Conservation (phyloP, 2,113 vertebrate species). For the Protobothrops flavoviridis region DNA sequence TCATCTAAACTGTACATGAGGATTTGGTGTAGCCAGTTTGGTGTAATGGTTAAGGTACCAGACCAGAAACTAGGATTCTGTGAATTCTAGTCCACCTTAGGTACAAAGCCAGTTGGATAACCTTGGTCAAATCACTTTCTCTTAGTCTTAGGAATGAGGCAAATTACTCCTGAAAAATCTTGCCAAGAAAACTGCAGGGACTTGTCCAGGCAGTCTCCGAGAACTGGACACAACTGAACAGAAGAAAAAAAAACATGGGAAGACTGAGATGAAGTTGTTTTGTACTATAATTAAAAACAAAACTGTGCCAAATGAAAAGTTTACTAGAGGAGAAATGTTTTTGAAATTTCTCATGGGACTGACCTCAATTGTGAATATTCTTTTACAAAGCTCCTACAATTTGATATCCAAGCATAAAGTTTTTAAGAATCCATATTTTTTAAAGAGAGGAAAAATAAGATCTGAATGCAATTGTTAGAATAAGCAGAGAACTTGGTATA, state of each 20-base stretch:
- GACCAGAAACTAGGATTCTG: background rate
- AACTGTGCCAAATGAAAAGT: conserved; percentile 4
- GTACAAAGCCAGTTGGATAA: background rate
- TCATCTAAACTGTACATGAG: background rate
- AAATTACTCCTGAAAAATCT: background rate
- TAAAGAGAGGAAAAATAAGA: conserved; percentile 51
- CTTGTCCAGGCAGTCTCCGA: background rate
- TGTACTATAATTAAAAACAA: conserved; percentile 28
- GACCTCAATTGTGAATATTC: conserved; percentile 46
- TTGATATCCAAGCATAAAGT: conserved; percentile 54
- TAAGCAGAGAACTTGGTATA: conserved; percentile 61
- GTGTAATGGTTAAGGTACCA: background rate
- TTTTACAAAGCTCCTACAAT: conserved; percentile 52
- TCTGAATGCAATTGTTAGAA: conserved; percentile 63
- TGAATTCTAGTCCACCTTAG: background rate
- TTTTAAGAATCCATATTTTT: conserved; percentile 42
- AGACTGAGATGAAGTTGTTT: conserved; percentile 18
- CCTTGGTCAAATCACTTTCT: background rate
- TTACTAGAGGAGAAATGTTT: background rate
- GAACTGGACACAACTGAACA: background rate
- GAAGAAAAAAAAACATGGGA: background rate
- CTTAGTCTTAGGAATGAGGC: background rate
- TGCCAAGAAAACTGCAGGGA: background rate
- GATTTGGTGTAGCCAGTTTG: background rate
- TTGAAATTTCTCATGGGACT: conserved; percentile 19